Evolutionary conservation across 64 coral and sea anemone species (phyloP).

Genomic region (Pocillopora damicornis): DNA sequence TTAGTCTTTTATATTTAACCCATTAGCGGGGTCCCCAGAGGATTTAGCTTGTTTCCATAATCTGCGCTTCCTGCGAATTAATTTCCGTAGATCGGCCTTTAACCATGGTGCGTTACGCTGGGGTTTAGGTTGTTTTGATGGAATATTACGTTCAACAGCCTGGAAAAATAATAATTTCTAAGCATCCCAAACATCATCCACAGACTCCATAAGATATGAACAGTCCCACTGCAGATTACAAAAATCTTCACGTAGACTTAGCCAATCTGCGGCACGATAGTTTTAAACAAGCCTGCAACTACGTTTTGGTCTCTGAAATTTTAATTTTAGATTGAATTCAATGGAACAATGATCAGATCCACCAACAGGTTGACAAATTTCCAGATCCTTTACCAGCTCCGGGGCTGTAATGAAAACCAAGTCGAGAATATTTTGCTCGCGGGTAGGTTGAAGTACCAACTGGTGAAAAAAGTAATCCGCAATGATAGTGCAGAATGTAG

Average conservation of each 20-base stretch:
- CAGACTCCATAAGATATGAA: conserved; percentile 20
- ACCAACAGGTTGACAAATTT: conserved; percentile 38
- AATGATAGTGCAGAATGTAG: conserved; percentile 39
- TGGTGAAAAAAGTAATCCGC: conserved; percentile 55
- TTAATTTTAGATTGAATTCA: conserved; percentile 56
- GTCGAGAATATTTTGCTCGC: conserved; percentile 41
- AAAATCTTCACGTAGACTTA: conserved; percentile 47
- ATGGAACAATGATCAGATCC: conserved; percentile 40
- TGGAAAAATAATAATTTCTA: conserved; percentile 41
- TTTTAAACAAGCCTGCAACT: conserved; percentile 48
- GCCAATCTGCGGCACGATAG: conserved; percentile 44
- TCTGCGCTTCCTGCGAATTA: conserved; percentile 48
- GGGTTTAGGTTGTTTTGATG: conserved; percentile 37
- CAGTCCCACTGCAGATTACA: conserved; percentile 34
- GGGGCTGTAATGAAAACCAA: conserved; percentile 32
- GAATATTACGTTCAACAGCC: conserved; percentile 53
- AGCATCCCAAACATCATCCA: conserved; percentile 37
- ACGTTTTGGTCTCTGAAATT: conserved; percentile 22
- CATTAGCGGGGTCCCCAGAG: conserved; percentile 33
- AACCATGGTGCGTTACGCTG: conserved; percentile 44
- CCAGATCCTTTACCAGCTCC: conserved; percentile 30
- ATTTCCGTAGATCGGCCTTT: conserved; percentile 31
- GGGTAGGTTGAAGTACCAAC: conserved; percentile 32
- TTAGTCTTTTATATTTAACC: conserved; percentile 41
- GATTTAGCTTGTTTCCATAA: conserved; percentile 45